Conservation (phyloP, 2,113 vertebrate genomes). For the Protomyctophum bolini region DNA sequence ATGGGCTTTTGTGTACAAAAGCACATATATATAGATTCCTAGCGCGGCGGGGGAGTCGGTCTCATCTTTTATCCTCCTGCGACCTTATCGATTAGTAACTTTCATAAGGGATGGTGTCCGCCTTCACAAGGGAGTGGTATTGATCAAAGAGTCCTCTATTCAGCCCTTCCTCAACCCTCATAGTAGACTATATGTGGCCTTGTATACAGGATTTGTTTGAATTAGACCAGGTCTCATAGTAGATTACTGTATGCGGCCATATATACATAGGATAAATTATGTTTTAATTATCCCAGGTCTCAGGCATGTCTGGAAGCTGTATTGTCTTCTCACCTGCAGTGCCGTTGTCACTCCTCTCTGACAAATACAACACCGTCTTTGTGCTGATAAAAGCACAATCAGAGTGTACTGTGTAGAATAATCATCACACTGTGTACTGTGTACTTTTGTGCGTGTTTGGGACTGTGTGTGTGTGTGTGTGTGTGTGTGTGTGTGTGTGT, state of each 20-base stretch:
- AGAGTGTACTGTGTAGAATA: slow-evolving; percentile 5
- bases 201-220: no score
- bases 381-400: slow-evolving; percentile 48
- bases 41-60: no score
- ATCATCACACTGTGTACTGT: not conserved
- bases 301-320: slow-evolving; percentile 1
- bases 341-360: slow-evolving; percentile 27
- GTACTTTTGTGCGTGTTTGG: no score
- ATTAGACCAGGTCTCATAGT: no score
- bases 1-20: no score
- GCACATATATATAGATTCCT: no score
- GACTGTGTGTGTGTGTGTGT: no score
- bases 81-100: not conserved
- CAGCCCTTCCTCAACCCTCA: not conserved
- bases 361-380: slow-evolving; percentile 52
- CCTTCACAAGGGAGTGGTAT: slow-evolving; percentile 25
- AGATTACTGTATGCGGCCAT: no score
- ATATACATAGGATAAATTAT: not conserved
- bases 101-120: not conserved
- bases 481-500: not conserved
- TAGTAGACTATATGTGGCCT: no score
- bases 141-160: slow-evolving; percentile 4
- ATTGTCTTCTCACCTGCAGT: slow-evolving; percentile 32
- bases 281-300: slow-evolving; percentile 46
- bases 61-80: no score